Evolutionary conservation across 2,113 vertebrate genomes (phyloP).

Genomic region (Cyrtonyx montezumae): DNA sequence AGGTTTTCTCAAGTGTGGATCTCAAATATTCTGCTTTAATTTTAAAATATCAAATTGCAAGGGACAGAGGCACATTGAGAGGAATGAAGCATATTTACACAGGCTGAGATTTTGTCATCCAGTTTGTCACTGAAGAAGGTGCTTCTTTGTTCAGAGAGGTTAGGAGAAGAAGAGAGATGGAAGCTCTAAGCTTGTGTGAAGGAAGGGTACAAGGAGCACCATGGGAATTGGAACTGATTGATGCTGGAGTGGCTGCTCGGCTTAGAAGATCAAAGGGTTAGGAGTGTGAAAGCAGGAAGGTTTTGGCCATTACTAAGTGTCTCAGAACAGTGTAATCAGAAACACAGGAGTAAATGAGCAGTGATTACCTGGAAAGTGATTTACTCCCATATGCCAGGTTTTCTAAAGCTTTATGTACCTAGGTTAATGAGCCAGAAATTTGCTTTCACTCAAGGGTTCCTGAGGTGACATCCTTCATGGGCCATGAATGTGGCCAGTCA

Average conservation of each 20-base stretch:
- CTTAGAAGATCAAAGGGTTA: background rate
- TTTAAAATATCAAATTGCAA: background rate
- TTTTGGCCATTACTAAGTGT: background rate
- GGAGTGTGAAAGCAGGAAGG: background rate
- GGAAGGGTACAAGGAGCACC: accelerated
- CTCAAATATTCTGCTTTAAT: background rate
- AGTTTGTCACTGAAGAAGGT: background rate
- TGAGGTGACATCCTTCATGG: constrained; percentile 1
- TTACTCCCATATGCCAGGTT: constrained; percentile 37
- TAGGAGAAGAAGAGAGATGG: background rate
- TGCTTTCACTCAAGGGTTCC: background rate
- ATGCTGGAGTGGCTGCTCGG: background rate
- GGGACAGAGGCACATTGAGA: background rate
- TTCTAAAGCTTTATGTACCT: constrained; percentile 37
- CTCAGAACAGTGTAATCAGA: constrained; percentile 9
- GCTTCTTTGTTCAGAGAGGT: background rate
- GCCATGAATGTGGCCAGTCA: background rate
- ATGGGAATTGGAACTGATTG: background rate
- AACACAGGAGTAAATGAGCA: constrained; percentile 32
- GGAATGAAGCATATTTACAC: background rate
- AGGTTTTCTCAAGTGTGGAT: background rate
- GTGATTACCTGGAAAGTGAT: constrained; percentile 25
- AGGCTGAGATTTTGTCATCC: background rate
- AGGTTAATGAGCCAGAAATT: constrained; percentile 37
- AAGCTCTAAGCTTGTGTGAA: background rate